phyloP scores from a whole-genome alignment of 2,113 vertebrate species.

The Aegotheles bennettii region DNA sequence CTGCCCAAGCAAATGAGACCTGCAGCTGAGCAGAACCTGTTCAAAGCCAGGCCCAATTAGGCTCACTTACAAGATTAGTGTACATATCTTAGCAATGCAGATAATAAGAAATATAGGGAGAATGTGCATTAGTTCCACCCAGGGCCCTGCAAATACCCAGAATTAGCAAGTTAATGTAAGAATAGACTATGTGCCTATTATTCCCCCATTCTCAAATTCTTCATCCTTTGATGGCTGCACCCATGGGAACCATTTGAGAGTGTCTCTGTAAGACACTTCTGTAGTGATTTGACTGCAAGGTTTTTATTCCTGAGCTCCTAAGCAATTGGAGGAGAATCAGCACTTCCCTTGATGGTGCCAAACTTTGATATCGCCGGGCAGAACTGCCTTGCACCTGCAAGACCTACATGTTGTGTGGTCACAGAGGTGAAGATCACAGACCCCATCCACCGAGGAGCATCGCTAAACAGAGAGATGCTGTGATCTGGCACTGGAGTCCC shows the following conservation, averaged over 20 bases:
- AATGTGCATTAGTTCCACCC: neutral
- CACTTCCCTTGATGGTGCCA: neutral
- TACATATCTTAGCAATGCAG: neutral
- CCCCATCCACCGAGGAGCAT: neutral
- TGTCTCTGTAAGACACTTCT: neutral
- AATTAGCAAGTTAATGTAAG: slow-evolving; percentile 3
- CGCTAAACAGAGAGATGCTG: accelerated
- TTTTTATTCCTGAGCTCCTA: neutral
- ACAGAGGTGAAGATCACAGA: neutral
- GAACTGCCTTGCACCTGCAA: neutral
- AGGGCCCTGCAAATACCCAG: neutral
- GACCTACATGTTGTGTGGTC: neutral
- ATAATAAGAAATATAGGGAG: neutral
- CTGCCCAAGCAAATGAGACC: neutral
- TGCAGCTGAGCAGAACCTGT: neutral
- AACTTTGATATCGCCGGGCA: neutral
- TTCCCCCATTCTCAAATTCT: neutral
- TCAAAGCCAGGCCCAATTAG: neutral
- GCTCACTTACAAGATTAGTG: neutral
- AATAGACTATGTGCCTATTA: neutral
- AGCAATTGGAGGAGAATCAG: neutral
- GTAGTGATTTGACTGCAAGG: neutral
- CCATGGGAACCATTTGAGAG: neutral
- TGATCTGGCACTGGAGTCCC: neutral
- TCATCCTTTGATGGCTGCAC: neutral